Base-by-base conservation (phyloP, 1,140 invertebrate species). In the Pararge aegeria region DNA sequence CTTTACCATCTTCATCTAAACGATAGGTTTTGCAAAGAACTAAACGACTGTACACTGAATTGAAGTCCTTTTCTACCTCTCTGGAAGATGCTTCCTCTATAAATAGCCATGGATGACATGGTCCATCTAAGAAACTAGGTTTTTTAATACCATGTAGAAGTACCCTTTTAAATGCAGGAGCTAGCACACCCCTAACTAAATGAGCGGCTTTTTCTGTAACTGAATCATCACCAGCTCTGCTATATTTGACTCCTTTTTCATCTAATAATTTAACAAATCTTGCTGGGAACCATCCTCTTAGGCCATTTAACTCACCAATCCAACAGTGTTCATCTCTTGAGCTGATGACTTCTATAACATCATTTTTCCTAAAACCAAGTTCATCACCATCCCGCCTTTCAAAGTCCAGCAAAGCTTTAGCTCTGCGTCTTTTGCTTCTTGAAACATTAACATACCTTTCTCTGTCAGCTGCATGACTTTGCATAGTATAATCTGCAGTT, bases 311-410 rank as follows among this genome's bases (percentile, higher is more conserved):
- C 90, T 99, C 99, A 46, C 99, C 99, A 63, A 99, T 95, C 99
- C 99, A 99, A 87, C 99, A 99, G 86, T 99, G 98, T 82, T 99
- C 99, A 92, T 99, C 99, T 84, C 98, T 97, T 79, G 98, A 97
- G 76, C 97, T 98, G 20, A 99, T 95, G 29, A 99, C 97, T 44
- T 97, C 98, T 40, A 99, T 99, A 13, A 99, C 97, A 90, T 99
- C 98, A 92, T 99, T 99, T 90, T 98, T 98, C 49, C 97, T 93
- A 89, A 99, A 99, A 21, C 98, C 98, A 19, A 99, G 90, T 90
- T 99, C 99, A 91, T 99, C 98, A 79, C 99, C 97, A 91, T 99
- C 98, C 79, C 98, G 96, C 67, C 98, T 92, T 88, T 99, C 98
- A 93, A 99, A 99, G 91, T 99, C 98, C 67, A 98, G 90, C 59